phyloP scores from a whole-genome alignment of 2,888 invertebrate species.

The Sphecodes monilicornis region DNA sequence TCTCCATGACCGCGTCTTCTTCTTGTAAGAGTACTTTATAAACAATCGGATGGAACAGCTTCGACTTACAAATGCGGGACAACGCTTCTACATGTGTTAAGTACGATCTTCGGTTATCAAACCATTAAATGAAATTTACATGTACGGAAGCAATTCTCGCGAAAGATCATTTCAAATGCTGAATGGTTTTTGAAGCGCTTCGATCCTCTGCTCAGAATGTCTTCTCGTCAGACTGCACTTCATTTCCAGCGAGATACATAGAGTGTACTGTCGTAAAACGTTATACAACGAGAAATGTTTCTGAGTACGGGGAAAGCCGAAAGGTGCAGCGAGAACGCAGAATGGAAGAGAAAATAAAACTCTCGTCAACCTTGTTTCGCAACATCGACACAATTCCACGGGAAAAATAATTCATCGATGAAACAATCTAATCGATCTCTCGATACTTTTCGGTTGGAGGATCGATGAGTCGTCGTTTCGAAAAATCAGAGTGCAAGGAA shows the following conservation, averaged over 20 bases:
- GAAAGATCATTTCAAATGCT: not conserved
- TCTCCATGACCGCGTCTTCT: no score
- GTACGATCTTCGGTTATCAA: not conserved
- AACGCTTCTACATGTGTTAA: not conserved
- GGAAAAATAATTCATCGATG: no score
- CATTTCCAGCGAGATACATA: constrained; percentile 5
- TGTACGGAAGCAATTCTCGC: not conserved
- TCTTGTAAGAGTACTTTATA: no score
- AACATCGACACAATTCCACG: not conserved
- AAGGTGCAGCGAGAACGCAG: constrained; percentile 19
- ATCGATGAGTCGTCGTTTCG: no score
- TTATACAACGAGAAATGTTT: constrained; percentile 34
- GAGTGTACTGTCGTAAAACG: not conserved
- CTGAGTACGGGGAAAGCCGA: constrained; percentile 18
- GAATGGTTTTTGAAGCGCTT: not conserved
- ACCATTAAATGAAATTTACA: not conserved
- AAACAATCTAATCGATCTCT: no score
- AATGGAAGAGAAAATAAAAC: constrained; percentile 4
- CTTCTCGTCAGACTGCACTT: constrained; percentile 34
- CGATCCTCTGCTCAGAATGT: constrained; percentile 26
- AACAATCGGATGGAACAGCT: not conserved
- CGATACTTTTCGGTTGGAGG: no score
- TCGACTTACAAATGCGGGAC: not conserved
- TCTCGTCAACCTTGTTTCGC: not conserved
- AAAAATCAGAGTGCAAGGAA: no score